phyloP scores from a whole-genome alignment of 2,797 vertebrate genomes.

The Mormyrops attenuatus region DNA sequence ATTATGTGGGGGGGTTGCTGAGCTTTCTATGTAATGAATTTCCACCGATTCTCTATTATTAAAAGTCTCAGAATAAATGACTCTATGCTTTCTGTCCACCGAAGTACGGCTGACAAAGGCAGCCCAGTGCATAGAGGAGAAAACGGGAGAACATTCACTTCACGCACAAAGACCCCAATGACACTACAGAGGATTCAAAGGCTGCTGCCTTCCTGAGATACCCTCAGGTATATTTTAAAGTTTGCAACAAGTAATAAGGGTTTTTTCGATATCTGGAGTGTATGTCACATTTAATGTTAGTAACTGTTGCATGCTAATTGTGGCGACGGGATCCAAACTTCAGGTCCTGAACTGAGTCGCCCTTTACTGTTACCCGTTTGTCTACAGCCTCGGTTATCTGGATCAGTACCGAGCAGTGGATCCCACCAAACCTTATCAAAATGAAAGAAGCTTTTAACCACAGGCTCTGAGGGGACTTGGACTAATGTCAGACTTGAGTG shows the following conservation, averaged over 20 bases:
- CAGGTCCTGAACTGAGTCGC: not conserved
- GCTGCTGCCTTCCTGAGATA: not conserved
- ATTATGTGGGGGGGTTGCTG: not conserved
- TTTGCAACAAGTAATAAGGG: not conserved
- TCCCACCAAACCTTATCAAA: not conserved
- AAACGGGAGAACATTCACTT: not conserved
- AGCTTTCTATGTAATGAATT: not conserved
- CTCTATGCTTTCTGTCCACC: not conserved
- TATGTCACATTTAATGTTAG: not conserved
- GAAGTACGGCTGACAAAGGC: not conserved
- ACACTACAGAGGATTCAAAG: not conserved
- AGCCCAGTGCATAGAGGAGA: not conserved
- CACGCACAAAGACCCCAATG: not conserved
- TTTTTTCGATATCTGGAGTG: not conserved
- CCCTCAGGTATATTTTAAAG: not conserved
- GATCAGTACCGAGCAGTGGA: not conserved
- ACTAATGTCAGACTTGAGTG: not conserved
- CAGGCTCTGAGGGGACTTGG: not conserved
- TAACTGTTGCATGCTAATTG: not conserved
- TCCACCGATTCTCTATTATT: not conserved
- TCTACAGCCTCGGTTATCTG: not conserved
- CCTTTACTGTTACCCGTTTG: not conserved
- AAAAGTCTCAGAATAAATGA: not conserved
- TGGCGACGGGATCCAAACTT: not conserved
- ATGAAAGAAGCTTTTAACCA: not conserved